phyloP scores from a whole-genome alignment of 2,113 vertebrate species.

The Tachysurus vachellii region DNA sequence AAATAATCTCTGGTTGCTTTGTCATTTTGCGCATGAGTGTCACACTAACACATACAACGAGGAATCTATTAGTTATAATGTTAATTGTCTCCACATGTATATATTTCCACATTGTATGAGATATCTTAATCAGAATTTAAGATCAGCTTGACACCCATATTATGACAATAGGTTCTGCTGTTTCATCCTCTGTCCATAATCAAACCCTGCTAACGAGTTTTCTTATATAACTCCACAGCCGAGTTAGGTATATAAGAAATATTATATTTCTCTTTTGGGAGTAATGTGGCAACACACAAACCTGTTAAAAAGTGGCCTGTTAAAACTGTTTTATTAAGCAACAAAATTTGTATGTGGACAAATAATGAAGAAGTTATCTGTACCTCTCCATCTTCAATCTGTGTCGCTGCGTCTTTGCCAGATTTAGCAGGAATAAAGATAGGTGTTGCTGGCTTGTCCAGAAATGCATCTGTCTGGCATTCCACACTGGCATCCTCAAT shows the following conservation, averaged over 20 bases:
- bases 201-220: neutral
- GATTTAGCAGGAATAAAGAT: slow-evolving; percentile 90
- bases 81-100: neutral
- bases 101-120: neutral
- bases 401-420: slow-evolving; percentile 84
- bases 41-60: neutral
- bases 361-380: neutral
- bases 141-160: neutral
- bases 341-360: neutral
- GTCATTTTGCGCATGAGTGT: neutral
- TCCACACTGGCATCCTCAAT: slow-evolving; percentile 74
- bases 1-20: no score
- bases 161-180: neutral
- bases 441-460: slow-evolving; percentile 85
- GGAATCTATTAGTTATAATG: neutral
- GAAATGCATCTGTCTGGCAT: slow-evolving; percentile 90
- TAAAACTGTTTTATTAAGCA: neutral
- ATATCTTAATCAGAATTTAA: neutral
- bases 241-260: no score
- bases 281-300: neutral
- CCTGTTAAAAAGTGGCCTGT: neutral
- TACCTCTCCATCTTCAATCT: slow-evolving; percentile 94
- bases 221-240: neutral
- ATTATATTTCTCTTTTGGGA: neutral
- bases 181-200: neutral